These are phyloP conservation scores for Arothron firmamentum DNA, from an alignment of 2,113 vertebrate species.

Conservation along the genomic window DNA sequence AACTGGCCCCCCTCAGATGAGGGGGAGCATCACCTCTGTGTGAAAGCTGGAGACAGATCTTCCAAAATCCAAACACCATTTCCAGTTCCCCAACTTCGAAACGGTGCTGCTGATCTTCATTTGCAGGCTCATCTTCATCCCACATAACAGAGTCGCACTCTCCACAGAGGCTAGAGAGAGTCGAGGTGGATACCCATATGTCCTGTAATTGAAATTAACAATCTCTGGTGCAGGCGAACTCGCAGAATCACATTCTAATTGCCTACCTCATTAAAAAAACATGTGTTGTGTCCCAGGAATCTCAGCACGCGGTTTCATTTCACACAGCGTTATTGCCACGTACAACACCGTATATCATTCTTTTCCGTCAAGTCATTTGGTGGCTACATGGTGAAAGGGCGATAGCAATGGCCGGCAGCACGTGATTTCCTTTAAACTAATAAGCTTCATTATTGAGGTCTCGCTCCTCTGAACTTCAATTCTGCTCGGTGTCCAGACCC, in stretches of 20 bases:
- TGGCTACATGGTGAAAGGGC: slow-evolving; percentile 30
- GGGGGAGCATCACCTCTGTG: background rate
- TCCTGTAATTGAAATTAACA: slow-evolving; percentile 66
- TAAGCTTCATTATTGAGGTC: slow-evolving; percentile 61
- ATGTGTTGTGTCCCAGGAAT: slow-evolving; percentile 59
- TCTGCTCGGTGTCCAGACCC: slow-evolving; percentile 49
- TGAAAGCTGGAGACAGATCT: background rate
- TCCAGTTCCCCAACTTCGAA: too few relatives aligned
- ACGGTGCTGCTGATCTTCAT: slow-evolving; percentile 10
- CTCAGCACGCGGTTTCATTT: slow-evolving; percentile 46
- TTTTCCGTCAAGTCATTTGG: slow-evolving; percentile 52
- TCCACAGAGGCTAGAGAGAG: slow-evolving; percentile 34
- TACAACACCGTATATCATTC: slow-evolving; percentile 22
- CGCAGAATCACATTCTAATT: slow-evolving; percentile 59
- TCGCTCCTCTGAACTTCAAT: slow-evolving; percentile 64
- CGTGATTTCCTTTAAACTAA: slow-evolving; percentile 51
- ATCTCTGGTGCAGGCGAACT: slow-evolving; percentile 44
- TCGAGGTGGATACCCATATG: slow-evolving; percentile 52
- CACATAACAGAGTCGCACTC: slow-evolving; percentile 30
- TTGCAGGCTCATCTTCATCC: slow-evolving; percentile 11
- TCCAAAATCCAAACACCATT: background rate
- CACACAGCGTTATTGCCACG: slow-evolving; percentile 48
- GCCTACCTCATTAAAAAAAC: slow-evolving; percentile 67
- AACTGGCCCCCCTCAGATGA: too few relatives aligned
- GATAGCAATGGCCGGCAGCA: slow-evolving; percentile 24